phyloP scores from a whole-genome alignment of 1,140 invertebrate genomes.

The Aphidius gifuensis region DNA sequence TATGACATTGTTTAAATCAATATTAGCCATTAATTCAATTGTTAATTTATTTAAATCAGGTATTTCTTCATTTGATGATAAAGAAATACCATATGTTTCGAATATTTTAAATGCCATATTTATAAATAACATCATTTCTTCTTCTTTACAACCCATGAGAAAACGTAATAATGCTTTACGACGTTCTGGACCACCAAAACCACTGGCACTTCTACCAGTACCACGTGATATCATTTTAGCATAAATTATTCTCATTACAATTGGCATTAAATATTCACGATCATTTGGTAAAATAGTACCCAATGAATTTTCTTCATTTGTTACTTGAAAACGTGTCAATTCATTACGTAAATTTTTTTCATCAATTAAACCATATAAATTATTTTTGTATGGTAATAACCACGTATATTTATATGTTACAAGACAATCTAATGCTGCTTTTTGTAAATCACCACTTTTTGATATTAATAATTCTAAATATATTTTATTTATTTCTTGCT shows the following conservation, averaged over 20 bases:
- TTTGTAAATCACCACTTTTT: conserved; percentile 76
- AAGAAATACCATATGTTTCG: conserved; percentile 60
- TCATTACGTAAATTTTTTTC: conserved; percentile 86
- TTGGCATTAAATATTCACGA: conserved; percentile 71
- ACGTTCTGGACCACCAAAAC: conserved; percentile 65
- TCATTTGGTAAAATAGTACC: conserved; percentile 69
- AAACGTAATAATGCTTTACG: conserved; percentile 80
- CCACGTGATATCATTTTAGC: conserved; percentile 83
- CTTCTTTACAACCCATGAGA: conserved; percentile 73
- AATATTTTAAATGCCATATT: conserved; percentile 81
- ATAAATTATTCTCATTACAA: conserved; percentile 83
- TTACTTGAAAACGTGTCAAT: conserved; percentile 74
- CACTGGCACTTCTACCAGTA: conserved; percentile 69
- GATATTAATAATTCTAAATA: conserved; percentile 78
- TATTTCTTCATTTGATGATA: conserved; percentile 34
- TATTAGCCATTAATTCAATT: conserved; percentile 46
- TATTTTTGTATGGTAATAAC: conserved; percentile 72
- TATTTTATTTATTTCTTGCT: conserved; percentile 70
- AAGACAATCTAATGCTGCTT: conserved; percentile 79
- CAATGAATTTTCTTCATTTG: conserved; percentile 57
- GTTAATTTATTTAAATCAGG: conserved; percentile 51
- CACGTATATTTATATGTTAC: conserved; percentile 79
- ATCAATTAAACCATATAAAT: conserved; percentile 75
- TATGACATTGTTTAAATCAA: conserved; percentile 62
- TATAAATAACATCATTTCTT: conserved; percentile 76